Percentiles rank a stretch among this genome's conserved stretches.
These are phyloP conservation scores for Calephelis perditalis DNA, from an alignment of 2,888 invertebrate species.

Conservation along the genomic window DNA sequence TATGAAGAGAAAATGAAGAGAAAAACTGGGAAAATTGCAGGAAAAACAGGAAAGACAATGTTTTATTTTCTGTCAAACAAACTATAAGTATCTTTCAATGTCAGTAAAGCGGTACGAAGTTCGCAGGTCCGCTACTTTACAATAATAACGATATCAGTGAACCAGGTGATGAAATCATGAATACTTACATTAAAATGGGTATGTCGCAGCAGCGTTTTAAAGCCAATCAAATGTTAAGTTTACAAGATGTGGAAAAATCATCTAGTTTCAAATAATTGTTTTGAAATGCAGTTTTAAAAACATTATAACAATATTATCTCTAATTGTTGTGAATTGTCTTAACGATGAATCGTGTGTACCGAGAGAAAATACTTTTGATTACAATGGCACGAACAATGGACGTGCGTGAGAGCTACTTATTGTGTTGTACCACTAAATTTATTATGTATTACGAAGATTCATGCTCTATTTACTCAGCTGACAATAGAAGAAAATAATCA, in stretches of 20 bases:
- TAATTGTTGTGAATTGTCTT: slow-evolving; percentile 56
- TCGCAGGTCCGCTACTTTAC: no score
- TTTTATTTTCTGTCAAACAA: no score
- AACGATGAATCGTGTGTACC: slow-evolving; percentile 48
- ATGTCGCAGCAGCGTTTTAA: no score
- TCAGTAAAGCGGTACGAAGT: no score
- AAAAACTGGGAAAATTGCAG: no score
- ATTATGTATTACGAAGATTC: slow-evolving; percentile 61
- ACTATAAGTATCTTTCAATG: no score
- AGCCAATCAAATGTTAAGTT: no score
- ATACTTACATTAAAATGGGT: no score
- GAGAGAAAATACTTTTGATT: slow-evolving; percentile 64
- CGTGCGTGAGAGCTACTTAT: slow-evolving; percentile 59
- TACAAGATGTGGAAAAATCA: background rate
- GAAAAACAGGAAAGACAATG: no score
- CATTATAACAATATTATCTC: slow-evolving; percentile 10
- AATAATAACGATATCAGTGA: no score
- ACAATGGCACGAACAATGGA: slow-evolving; percentile 61
- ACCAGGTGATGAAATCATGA: no score
- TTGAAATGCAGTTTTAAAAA: slow-evolving; percentile 5
- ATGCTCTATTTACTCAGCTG: slow-evolving; percentile 66
- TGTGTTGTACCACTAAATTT: slow-evolving; percentile 59
- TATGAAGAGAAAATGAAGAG: no score
- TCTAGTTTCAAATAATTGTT: slow-evolving; percentile 1
- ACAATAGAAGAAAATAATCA: slow-evolving; percentile 69